A percentile compares a stretch with the other conserved stretches of the same genome.
Conservation (phyloP, 2,113 vertebrate species). For the Tragelaphus strepsiceros region DNA sequence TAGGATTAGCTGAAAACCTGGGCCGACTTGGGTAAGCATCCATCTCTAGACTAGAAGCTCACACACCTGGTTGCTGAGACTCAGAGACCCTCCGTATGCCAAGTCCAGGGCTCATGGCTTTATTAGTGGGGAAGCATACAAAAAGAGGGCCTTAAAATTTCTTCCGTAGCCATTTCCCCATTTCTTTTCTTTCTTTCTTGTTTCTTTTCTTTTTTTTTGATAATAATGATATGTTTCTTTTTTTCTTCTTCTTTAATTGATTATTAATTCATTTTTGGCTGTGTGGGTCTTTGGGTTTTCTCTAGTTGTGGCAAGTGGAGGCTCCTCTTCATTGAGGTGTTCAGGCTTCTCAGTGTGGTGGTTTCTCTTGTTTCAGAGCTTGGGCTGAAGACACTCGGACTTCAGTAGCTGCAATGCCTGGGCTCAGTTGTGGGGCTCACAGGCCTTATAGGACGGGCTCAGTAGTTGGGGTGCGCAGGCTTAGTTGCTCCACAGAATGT, state of each 20-base stretch:
- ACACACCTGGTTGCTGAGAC: too few species aligned
- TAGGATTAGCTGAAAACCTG: neutral
- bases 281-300: neutral
- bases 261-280: neutral
- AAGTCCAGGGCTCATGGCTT: neutral
- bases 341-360: neutral
- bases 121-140: neutral
- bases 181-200: neutral
- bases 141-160: neutral
- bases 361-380: neutral
- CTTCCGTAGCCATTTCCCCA: neutral
- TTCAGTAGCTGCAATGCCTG: neutral
- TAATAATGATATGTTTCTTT: neutral
- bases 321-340: neutral
- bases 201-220: neutral
- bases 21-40: too few species aligned
- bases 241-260: neutral
- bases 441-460: neutral
- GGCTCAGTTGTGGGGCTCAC: neutral
- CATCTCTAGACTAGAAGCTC: neutral
- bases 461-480: neutral
- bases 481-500: neutral
- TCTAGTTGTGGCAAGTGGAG: accelerated
- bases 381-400: neutral
- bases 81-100: neutral